Base-by-base conservation (phyloP, 92 coral and sea anemone genomes). In the Epizoanthus illoricatus region DNA sequence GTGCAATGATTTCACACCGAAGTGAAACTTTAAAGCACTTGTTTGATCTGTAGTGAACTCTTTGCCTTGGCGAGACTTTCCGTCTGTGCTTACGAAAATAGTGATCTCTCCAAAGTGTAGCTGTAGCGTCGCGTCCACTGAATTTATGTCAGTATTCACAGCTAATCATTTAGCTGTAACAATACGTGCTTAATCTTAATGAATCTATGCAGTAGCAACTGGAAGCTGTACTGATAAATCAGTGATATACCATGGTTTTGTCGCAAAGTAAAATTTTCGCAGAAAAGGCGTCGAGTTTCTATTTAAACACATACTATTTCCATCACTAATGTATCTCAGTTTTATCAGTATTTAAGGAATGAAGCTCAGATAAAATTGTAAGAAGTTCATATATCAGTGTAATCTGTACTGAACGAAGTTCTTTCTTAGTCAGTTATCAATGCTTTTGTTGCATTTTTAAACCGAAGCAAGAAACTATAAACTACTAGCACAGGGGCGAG, bases 1-100 rank as follows among this genome's bases (percentile, higher is more conserved):
- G 76, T 45, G 24, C 59, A 47, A 7, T 20, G 76, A 49, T 71
- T 75, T 75, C 65, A 20, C 13, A 21, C 41, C 52, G 40, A 58
- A 75, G 65, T 54, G 80, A 58, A 56, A 40, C 33, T n/a, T 74
- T 33, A 55, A 56, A 54, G 15, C 73, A 68, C 56, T 68, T 68
- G 73, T 68, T 68, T 68, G 73, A 68, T 68, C 73, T 40, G 16
- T 39, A 52, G 56, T 52, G 56, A 18, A 17, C 73, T 40, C 45
- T 64, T 64, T 68, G 73, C n/a, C 11, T 68, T 68, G 18, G 18
- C 73, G 40, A 68, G 73, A 68, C 73, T 18, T n/a, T 15, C 20
- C 39, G 73, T 68, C 73, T 68, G 42, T 24, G 49, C 71, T 36
- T 66, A 33, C 15, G 71, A 36, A 66, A 33, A 33, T 66, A 66